Base-by-base conservation (phyloP, 2,113 vertebrate genomes). In the Willisornis vidua region DNA sequence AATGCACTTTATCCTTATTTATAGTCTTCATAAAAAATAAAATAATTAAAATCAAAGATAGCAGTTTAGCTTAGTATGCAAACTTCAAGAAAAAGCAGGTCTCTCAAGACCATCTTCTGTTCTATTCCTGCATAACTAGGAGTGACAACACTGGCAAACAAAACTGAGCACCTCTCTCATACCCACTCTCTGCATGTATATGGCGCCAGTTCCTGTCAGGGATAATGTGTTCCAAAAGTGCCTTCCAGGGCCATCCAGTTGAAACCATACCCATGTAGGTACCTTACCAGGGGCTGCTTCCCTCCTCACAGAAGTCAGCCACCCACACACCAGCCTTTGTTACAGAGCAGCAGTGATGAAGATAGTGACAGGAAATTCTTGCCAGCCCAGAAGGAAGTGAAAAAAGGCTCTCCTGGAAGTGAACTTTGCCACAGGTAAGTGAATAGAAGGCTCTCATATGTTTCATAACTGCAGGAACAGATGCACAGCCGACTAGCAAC, bases 301-400 rank as follows among this genome's bases (percentile, higher is more conserved):
- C 19, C 68, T 45, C 29, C 0, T 2, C 29, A 33, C 12, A n/a
- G 24, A 43, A 61, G 24, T 33, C 71, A 67, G 39, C 52, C 4
- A 3, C 39, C 75, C 39, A 35, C 0, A 0, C 12, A 63, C 18
- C 33, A 20, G 33, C 45, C 18, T 74, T 59, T 19, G 39, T 37
- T 20, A 82, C 39, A 49, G 25, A 55, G 57, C 39, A 48, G 57
- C 24, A 39, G 19, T 3, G 35, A 48, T 37, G 26, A 75, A 57
- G 52, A 20, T 1, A 75, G 57, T 7, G 19, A 49, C 29, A 19
- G n/a, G 41, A 83, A 58, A 77, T 19, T 31, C 65, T 58, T 28
- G 13, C 25, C 43, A 85, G 74, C 4, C 22, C 59, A 49, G 12
- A n/a, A 11, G 12, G 9, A 59, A 78, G 31, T 29, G 22, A 91